Base-by-base conservation (phyloP, 2,888 invertebrate genomes). In the Coenonympha glycerion region DNA sequence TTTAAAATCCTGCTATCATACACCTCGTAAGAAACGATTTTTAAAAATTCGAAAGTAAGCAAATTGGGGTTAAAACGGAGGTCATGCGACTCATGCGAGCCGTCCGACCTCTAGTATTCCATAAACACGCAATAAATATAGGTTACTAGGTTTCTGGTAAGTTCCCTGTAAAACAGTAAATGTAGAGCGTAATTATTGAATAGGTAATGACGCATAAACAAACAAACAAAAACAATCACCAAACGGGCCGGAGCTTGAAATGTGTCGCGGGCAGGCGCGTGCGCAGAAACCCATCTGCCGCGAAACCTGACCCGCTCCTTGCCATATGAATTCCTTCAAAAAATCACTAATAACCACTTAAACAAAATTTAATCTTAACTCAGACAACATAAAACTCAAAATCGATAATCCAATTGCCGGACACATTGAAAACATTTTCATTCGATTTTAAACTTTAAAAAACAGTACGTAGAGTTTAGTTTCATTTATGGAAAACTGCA, bases 291-390 rank as follows among this genome's bases (percentile, higher is more conserved):
- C 66, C 86, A 86, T 85, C 85, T 86, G 86, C 75, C 66, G 67
- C 69, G 86, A 77, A 82, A 86, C 86, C 76, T 79, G 85, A 86
- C 76, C 78, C 79, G 71, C 76, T 76, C 72, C 79, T 79, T 77
- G 69, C 73, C 77, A 74, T 79, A 79, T 79, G 79, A 83, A 77
- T 73, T 79, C 79, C 78, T 75, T 69, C 76, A 83, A 84, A 79
- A 78, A 73, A 53, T 51, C 39, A 47, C 53, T 58, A 57, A 50
- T 59, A 59, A 46, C n/a, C 41, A 18, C 6, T 15, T 58, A 57
- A 45, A 39, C 49, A 21, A 71, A 66, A 61, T 56, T 52, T 59
- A 57, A 67, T 65, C 63, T 60, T 73, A 63, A 41, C 16, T 2
- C 13, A 1, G 31, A n/a, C 2, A 0, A 2, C 40, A 41, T 46